A percentile compares a stretch with the other conserved stretches of the same genome.
Evolutionary conservation across 2,888 invertebrate genomes (phyloP).

Genomic region (Octonoba sinensis): DNA sequence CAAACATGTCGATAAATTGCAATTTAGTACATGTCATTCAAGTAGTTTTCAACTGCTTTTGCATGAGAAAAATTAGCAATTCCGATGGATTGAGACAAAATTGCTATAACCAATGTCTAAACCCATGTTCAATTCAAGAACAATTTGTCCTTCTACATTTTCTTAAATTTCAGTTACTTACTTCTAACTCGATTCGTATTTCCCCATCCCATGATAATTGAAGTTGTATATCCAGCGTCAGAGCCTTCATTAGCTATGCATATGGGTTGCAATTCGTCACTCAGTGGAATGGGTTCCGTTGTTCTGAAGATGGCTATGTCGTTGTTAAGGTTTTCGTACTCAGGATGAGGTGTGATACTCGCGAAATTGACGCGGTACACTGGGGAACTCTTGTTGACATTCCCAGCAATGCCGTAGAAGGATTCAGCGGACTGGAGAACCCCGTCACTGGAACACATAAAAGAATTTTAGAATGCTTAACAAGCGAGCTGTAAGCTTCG

Average conservation of each 20-base stretch:
- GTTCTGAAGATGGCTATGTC: conserved; percentile 46
- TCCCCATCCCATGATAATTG: not conserved
- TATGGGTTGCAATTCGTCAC: not conserved
- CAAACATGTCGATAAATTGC: no score
- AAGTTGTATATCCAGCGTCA: not conserved
- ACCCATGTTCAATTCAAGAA: no score
- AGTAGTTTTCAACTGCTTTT: no score
- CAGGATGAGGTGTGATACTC: not conserved
- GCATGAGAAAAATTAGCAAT: no score
- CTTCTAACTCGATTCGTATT: not conserved
- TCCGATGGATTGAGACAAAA: no score
- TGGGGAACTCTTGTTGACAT: conserved; percentile 2
- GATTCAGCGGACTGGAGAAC: not conserved
- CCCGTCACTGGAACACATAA: conserved; percentile 1
- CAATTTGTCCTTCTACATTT: no score
- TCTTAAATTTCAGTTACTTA: not conserved
- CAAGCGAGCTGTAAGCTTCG: no score
- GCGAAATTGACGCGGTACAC: conserved; percentile 4
- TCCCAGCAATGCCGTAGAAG: conserved; percentile 18
- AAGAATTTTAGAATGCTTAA: not conserved
- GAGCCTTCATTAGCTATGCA: conserved; percentile 12
- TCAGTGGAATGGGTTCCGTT: not conserved
- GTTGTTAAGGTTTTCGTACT: conserved; percentile 6
- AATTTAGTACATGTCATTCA: no score
- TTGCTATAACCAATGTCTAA: no score